These are phyloP conservation scores for Cryptotis parvus DNA, from an alignment of 2,113 vertebrate genomes.

Conservation along the genomic window DNA sequence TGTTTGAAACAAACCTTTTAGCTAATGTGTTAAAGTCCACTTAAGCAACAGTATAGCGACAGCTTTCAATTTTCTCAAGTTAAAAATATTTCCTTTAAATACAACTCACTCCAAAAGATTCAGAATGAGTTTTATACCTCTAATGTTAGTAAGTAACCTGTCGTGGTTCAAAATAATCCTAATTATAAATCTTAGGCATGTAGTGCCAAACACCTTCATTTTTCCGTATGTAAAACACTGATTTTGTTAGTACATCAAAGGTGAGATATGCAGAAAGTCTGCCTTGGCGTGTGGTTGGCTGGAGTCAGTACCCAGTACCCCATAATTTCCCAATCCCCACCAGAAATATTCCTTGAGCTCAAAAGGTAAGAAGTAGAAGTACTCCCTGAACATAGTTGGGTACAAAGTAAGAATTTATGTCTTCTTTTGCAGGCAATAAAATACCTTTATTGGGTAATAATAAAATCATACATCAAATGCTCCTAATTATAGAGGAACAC, in stretches of 20 bases:
- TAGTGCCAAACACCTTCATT: neutral
- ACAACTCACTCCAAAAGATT: slow-evolving; percentile 44
- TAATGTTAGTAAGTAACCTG: neutral
- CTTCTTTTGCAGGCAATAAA: neutral
- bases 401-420: neutral
- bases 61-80: neutral
- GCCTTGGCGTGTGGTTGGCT: no score
- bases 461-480: neutral
- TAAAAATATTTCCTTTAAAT: neutral
- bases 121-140: neutral
- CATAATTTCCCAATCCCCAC: no score
- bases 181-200: neutral
- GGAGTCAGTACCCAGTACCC: no score
- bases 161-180: slow-evolving; percentile 33
- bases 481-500: neutral
- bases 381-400: neutral
- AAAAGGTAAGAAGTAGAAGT: no score
- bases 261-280: neutral
- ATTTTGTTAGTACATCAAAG: neutral
- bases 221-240: neutral
- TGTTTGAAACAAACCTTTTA: neutral
- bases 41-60: neutral
- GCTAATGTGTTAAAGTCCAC: slow-evolving; percentile 12
- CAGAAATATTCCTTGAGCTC: no score
- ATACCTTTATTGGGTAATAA: neutral